A percentile compares a stretch with the other conserved stretches of the same genome.
phyloP scores from a whole-genome alignment of 2,888 invertebrate species.

The Nomada fabriciana region DNA sequence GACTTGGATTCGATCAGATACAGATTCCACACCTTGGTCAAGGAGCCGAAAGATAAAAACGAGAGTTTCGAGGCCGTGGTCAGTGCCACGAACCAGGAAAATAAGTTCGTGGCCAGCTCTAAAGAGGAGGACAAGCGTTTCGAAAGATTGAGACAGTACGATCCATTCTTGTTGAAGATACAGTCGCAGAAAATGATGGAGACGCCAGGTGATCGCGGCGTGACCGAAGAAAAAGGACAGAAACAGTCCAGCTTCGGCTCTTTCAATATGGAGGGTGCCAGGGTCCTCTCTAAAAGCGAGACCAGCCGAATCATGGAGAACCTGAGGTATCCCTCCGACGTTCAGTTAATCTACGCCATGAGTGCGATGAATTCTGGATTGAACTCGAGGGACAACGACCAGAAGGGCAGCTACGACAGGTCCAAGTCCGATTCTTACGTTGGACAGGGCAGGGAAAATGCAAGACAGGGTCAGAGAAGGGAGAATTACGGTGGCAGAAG shows the following conservation, averaged over 20 bases:
- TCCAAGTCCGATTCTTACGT: background rate
- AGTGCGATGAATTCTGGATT: slow-evolving; percentile 33
- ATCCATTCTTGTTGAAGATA: slow-evolving; percentile 53
- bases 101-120: slow-evolving; percentile 7
- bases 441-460: background rate
- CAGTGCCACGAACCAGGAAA: slow-evolving; percentile 38
- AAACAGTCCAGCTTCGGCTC: background rate
- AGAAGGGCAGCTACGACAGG: background rate
- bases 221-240: background rate
- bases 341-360: slow-evolving; percentile 68
- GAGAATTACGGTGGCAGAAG: slow-evolving; percentile 19
- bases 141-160: slow-evolving; percentile 54
- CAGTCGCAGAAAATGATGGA: slow-evolving; percentile 46
- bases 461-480: background rate
- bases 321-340: slow-evolving; percentile 49
- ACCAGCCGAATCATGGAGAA: background rate
- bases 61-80: slow-evolving; percentile 59
- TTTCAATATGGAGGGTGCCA: slow-evolving; percentile 48
- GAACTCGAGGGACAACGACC: background rate
- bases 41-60: slow-evolving; percentile 70
- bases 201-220: background rate
- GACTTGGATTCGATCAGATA: slow-evolving; percentile 80
- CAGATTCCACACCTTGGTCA: slow-evolving; percentile 80
- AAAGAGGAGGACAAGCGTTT: slow-evolving; percentile 34
- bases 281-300: slow-evolving; percentile 17